Conservation (phyloP, 1,140 invertebrate species). For the Ceratitis capitata region DNA sequence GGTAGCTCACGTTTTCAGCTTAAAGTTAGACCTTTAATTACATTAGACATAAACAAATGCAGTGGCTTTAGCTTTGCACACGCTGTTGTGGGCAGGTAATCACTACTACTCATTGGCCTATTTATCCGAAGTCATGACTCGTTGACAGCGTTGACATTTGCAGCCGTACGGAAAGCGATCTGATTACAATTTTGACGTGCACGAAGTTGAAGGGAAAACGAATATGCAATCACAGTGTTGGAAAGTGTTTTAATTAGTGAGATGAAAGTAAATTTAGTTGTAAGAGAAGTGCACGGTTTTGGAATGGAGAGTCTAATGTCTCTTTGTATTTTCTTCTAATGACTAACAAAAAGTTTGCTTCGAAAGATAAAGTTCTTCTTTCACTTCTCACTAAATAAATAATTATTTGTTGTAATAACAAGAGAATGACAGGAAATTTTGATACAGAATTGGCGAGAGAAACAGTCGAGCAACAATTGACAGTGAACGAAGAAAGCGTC, state of each 20-base stretch:
- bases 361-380: no score
- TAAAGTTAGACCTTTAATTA: slow-evolving; percentile 28
- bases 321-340: no score
- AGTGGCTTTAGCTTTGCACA: background rate
- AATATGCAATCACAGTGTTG: background rate
- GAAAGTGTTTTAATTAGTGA: background rate
- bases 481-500: no score
- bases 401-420: no score
- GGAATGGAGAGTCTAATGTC: no score
- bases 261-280: no score
- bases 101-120: slow-evolving; percentile 29
- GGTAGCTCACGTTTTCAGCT: slow-evolving; percentile 22
- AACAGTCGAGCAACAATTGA: no score
- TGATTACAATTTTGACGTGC: background rate
- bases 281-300: no score
- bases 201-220: background rate
- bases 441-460: no score
- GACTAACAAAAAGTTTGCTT: no score
- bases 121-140: slow-evolving; percentile 29
- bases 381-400: no score
- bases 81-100: background rate
- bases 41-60: slow-evolving; percentile 1
- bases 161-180: background rate
- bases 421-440: no score
- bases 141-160: slow-evolving; percentile 35